Evolutionary conservation across 2,888 invertebrate genomes (phyloP).

Genomic region (Therioaphis trifolii): DNA sequence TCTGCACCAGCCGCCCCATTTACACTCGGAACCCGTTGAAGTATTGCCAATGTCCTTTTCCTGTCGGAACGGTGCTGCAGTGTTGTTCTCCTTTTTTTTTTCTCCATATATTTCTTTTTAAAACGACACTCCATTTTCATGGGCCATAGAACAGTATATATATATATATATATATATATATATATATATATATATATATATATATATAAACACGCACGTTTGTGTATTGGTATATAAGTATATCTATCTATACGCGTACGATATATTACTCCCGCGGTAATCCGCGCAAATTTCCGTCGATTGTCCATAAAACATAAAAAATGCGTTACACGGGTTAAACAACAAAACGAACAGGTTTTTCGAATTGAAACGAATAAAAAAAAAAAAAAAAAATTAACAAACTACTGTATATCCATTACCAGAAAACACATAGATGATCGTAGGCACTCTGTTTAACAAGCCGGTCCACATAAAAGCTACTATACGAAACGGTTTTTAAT

Average conservation of each 20-base stretch:
- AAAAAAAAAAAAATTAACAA: slow-evolving; percentile 41
- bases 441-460: slow-evolving; percentile 60
- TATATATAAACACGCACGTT: too few species aligned
- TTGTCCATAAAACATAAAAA: slow-evolving; percentile 52
- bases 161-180: neutral
- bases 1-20: too few species aligned
- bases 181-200: neutral
- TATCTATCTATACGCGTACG: neutral
- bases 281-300: slow-evolving; percentile 46
- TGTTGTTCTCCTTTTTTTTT: neutral
- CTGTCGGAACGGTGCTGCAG: neutral
- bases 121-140: slow-evolving; percentile 26
- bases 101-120: neutral
- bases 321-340: slow-evolving; percentile 37
- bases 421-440: slow-evolving; percentile 33
- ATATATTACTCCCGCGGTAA: neutral
- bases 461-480: slow-evolving; percentile 44
- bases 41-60: slow-evolving; percentile 42
- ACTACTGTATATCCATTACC: slow-evolving; percentile 40
- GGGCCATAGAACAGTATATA: neutral
- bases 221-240: too few species aligned
- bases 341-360: slow-evolving; percentile 50
- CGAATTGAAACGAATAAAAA: slow-evolving; percentile 40
- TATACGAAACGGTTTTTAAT: slow-evolving; percentile 61
- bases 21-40: neutral